Evolutionary conservation across 37 sponge, comb jelly and placozoan genomes (phyloP).

Genomic region (Diacarnus erythraeanus): DNA sequence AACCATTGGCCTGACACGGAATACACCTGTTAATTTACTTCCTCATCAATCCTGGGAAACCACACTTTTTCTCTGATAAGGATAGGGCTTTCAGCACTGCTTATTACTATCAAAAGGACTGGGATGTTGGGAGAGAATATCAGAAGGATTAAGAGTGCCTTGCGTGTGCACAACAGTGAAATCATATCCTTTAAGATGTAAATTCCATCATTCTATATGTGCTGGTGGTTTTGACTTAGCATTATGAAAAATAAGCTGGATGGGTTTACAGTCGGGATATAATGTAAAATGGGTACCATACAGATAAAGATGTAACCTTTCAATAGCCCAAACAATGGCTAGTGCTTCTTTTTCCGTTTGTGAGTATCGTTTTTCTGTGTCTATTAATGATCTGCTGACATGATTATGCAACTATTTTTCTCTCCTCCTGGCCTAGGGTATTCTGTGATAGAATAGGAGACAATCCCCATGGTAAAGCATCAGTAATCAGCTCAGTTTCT

Average conservation of each 20-base stretch:
- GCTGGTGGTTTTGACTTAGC: constrained; percentile 56
- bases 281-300: constrained; percentile 58
- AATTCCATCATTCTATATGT: constrained; percentile 47
- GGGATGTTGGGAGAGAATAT: constrained; percentile 49
- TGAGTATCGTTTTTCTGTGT: constrained; percentile 22
- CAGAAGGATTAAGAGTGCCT: constrained; percentile 44
- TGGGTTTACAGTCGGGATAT: constrained; percentile 42
- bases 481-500: constrained; percentile 24
- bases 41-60: constrained; percentile 33
- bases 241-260: constrained; percentile 29
- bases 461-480: constrained; percentile 44
- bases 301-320: constrained; percentile 57
- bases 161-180: constrained; percentile 37
- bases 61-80: constrained; percentile 45
- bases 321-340: constrained; percentile 14
- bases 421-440: constrained; percentile 12
- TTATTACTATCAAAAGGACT: not conserved
- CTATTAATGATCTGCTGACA: constrained; percentile 29
- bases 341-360: constrained; percentile 36
- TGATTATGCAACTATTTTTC: constrained; percentile 40
- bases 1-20: not conserved
- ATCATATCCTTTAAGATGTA: constrained; percentile 42
- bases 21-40: constrained; percentile 1
- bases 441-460: constrained; percentile 41
- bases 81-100: constrained; percentile 18